Evolutionary conservation across 2,113 vertebrate species (phyloP).

Genomic region (Corythoichthys intestinalis): DNA sequence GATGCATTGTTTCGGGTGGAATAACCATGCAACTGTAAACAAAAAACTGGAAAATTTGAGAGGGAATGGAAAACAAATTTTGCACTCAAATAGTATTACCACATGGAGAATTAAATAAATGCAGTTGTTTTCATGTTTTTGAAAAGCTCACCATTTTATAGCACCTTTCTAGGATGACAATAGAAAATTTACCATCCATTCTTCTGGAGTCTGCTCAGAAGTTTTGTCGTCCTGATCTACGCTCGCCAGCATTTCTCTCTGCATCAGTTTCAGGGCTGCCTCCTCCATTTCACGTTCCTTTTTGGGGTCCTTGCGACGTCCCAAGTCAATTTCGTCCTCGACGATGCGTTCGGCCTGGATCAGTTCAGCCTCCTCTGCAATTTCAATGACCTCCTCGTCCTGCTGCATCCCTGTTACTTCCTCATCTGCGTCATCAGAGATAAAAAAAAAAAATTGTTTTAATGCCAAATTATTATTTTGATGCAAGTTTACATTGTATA

Average conservation of each 20-base stretch:
- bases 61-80: too few relatives aligned
- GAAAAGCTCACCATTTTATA: too few relatives aligned
- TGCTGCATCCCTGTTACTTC: conserved; percentile 55
- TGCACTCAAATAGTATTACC: too few relatives aligned
- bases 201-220: conserved; percentile 23
- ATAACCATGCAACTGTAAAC: too few relatives aligned
- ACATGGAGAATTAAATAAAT: too few relatives aligned
- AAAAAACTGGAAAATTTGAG: too few relatives aligned
- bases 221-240: conserved; percentile 61
- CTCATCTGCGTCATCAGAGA: conserved; percentile 35
- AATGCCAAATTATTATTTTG: background rate
- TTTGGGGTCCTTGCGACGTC: conserved; percentile 3
- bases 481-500: too few relatives aligned
- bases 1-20: too few relatives aligned
- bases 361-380: conserved; percentile 84
- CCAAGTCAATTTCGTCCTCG: conserved; percentile 68
- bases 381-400: conserved; percentile 70
- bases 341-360: conserved; percentile 85
- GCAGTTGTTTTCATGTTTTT: too few relatives aligned
- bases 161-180: background rate
- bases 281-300: conserved; percentile 31
- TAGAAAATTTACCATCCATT: conserved; percentile 53
- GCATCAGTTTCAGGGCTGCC: conserved; percentile 46
- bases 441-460: background rate
- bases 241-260: conserved; percentile 72